A percentile compares a stretch with the other conserved stretches of the same genome.
Conservation (phyloP, 2,888 invertebrate species). For the Catocala nupta region DNA sequence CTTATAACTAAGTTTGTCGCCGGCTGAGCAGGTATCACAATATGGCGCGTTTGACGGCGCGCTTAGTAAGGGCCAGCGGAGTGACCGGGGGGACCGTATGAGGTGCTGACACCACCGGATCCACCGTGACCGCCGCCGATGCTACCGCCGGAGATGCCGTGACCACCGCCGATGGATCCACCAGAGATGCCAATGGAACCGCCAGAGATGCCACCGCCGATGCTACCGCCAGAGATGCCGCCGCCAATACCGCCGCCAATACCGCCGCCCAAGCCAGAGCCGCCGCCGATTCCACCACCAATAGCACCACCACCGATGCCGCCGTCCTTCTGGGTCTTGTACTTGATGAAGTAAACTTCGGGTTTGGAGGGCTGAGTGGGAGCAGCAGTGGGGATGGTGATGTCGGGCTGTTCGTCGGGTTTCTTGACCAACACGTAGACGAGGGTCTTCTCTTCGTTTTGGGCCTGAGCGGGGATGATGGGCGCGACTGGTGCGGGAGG, state of each 20-base stretch:
- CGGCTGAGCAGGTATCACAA: constrained; percentile 86
- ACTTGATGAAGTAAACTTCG: constrained; percentile 94
- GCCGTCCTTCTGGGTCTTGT: constrained; percentile 90
- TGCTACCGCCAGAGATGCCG: constrained; percentile 35
- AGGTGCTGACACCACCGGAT: constrained; percentile 82
- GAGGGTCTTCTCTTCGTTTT: constrained; percentile 93
- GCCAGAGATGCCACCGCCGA: constrained; percentile 33
- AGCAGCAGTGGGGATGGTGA: constrained; percentile 91
- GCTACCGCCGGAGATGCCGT: constrained; percentile 60
- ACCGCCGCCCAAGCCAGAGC: constrained; percentile 62
- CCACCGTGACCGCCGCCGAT: constrained; percentile 66
- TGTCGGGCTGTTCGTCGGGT: constrained; percentile 93
- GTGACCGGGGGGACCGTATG: constrained; percentile 89
- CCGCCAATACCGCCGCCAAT: constrained; percentile 54
- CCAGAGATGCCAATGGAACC: constrained; percentile 58
- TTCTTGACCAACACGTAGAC: constrained; percentile 94
- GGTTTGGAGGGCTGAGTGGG: constrained; percentile 93
- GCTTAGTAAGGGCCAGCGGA: constrained; percentile 89
- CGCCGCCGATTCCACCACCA: constrained; percentile 61
- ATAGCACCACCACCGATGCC: constrained; percentile 47
- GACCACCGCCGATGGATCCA: constrained; percentile 64
- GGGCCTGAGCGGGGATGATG: constrained; percentile 91
- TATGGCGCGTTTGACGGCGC: constrained; percentile 69
- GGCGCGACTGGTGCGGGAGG: constrained; percentile 92
- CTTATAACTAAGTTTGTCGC: constrained; percentile 84